Evolutionary conservation across 2,113 vertebrate genomes (phyloP), one percentile per base, ranked within the genome.

Genomic region (Sebastes fasciatus): DNA sequence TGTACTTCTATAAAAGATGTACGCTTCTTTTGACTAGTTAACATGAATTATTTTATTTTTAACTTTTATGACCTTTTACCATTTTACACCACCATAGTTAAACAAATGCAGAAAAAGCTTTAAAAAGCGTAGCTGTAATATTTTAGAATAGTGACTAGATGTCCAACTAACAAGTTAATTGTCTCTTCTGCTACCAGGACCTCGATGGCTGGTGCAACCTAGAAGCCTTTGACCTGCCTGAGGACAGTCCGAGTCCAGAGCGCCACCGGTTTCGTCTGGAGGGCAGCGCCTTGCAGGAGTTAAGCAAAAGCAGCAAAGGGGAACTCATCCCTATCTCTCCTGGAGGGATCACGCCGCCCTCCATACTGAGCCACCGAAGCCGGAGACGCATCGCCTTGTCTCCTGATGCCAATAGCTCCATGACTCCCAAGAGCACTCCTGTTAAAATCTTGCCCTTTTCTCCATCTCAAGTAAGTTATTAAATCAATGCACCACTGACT

Each of bases 311-410:
- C 91, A 98, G 95, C 93, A 96, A 96, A 46, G 98, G 98, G 0
- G 98, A 99, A 76, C 97, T 99, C 75, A 99, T 99, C 79, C 98
- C 98, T 19, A 99, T 99, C 74, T 99, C 98, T 0, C 97, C 98
- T 0, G 96, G 96, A 0, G 96, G 97, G 0, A 95, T 97, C 17
- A 99, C 97, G 0, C 97, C 98, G 0, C 98, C 98, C 3, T 97
- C 98, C 0, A 94, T 98, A 72, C 93, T 99, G 19, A 97, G 94
- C 91, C 96, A 96, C 62, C 96, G 96, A 66, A 98, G 96, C 84
- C 97, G 97, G 70, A 95, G 97, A 75, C 96, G 95, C 26, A 95
- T 97, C 1, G 94, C 96, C 9, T 92, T 97, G 26, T 99, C 98
- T 0, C 98, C 98, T 0, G 97, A 97, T 4, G 89, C 92, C 87